phyloP scores from a whole-genome alignment of 2,113 vertebrate species.

The Pelecanus crispus region DNA sequence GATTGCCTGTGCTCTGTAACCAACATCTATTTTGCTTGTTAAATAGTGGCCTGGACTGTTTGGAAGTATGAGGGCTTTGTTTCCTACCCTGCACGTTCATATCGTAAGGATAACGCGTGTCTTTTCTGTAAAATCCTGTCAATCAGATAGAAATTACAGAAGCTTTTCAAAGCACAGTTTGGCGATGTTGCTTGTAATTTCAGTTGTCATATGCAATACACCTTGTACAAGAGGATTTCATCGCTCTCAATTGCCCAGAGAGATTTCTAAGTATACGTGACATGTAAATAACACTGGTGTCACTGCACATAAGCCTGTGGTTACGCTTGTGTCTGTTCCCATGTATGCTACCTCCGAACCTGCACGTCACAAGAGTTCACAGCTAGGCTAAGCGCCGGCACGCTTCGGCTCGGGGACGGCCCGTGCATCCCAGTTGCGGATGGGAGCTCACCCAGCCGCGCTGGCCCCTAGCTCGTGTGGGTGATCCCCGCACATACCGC shows the following conservation, averaged over 20 bases:
- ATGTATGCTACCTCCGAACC: background rate
- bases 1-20: background rate
- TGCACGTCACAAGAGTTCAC: background rate
- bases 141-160: background rate
- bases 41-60: background rate
- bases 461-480: rapidly evolving
- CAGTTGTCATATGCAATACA: background rate
- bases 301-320: background rate
- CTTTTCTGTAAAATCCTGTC: conserved; percentile 6
- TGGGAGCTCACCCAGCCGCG: background rate
- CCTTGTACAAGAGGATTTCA: background rate
- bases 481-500: rapidly evolving
- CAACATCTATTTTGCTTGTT: background rate
- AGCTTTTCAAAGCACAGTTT: background rate
- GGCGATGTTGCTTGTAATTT: background rate
- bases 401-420: rapidly evolving
- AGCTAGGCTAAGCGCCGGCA: background rate
- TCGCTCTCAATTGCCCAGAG: background rate
- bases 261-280: conserved; percentile 1
- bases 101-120: background rate
- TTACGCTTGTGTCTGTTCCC: background rate
- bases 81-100: background rate
- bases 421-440: rapidly evolving
- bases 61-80: background rate
- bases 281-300: background rate